phyloP scores from a whole-genome alignment of 92 coral and sea anemone species.

The Meandrina meandrites region DNA sequence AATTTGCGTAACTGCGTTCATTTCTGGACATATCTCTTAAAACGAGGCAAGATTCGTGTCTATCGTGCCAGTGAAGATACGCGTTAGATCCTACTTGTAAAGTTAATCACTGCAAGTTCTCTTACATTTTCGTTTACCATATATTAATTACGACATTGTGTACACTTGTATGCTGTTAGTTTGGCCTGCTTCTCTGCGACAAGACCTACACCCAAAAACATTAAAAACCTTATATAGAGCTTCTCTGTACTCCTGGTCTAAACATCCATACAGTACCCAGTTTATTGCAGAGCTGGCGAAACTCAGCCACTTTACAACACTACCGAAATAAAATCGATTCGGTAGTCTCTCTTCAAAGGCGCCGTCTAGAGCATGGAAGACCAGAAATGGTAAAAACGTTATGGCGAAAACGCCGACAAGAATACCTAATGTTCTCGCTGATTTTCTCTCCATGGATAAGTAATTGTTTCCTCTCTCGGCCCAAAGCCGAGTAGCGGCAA shows the following conservation, averaged over 20 bases:
- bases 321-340: conserved; percentile 20
- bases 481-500: conserved; percentile 10
- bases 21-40: too few relatives aligned
- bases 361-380: conserved; percentile 41
- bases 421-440: conserved; percentile 42
- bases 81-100: too few relatives aligned
- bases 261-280: conserved; percentile 62
- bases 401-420: conserved; percentile 56
- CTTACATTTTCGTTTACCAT: not conserved
- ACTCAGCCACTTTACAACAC: conserved; percentile 44
- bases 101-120: too few relatives aligned
- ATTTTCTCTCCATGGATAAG: conserved; percentile 18
- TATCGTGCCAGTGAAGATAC: too few relatives aligned
- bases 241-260: conserved; percentile 43
- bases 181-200: not conserved
- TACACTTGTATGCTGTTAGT: not conserved
- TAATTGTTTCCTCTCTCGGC: too few relatives aligned
- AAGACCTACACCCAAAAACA: conserved; percentile 10
- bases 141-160: conserved; percentile 16
- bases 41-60: too few relatives aligned
- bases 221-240: conserved; percentile 12
- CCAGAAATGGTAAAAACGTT: conserved; percentile 38
- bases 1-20: too few relatives aligned
- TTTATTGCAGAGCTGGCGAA: conserved; percentile 49
- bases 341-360: conserved; percentile 6